Base-by-base conservation (phyloP, 2,113 vertebrate genomes). In the Mustela nigripes region DNA sequence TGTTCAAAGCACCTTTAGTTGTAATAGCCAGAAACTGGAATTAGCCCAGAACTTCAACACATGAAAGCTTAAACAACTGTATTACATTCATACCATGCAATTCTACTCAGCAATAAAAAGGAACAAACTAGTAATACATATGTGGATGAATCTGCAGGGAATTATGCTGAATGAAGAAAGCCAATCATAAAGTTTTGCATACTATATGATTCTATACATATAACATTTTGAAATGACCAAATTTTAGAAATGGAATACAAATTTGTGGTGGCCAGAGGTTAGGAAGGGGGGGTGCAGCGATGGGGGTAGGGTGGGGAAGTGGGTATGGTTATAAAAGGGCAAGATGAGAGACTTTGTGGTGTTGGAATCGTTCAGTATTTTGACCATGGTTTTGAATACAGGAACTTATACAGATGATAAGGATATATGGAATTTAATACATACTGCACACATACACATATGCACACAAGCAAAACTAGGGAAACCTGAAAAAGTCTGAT, bases 221-320 rank as follows among this genome's bases (percentile, higher is more conserved):
- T n/a, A 63, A 83, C 31, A 81, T 53, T 81, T 58, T 56, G 45
- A 95, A 90, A 26, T 93, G n/a, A 33, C 24, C 42, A 81, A 93
- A 10, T 65, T 74, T 92, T 80, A 18, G 19, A 93, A 73, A 65
- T 73, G 10, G 33, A 69, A 24, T 65, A 76, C 11, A 74, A 58
- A 74, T 63, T 28, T 26, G 2, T 50, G 6, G 53, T 73, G 50
- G 11, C 10, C 33, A 78, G 1, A 1, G 11, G 11, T 16, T 42
- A 62, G 39, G 33, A 58, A 53, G 42, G 12, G 2, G 2, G 26
- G 24, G 69, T 83, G 42, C 16, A n/a, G 11, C 11, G 28, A 2
- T 53, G 4, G 15, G 39, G 33, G 33, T 53, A 4, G 21, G 60
- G n/a, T 19, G 63, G 39, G 39, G 15, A 82, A 12, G 67, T n/a